A percentile compares a stretch with the other conserved stretches of the same genome.
Conservation (phyloP, 2,113 vertebrate species). For the Hippopotamus amphibius region DNA sequence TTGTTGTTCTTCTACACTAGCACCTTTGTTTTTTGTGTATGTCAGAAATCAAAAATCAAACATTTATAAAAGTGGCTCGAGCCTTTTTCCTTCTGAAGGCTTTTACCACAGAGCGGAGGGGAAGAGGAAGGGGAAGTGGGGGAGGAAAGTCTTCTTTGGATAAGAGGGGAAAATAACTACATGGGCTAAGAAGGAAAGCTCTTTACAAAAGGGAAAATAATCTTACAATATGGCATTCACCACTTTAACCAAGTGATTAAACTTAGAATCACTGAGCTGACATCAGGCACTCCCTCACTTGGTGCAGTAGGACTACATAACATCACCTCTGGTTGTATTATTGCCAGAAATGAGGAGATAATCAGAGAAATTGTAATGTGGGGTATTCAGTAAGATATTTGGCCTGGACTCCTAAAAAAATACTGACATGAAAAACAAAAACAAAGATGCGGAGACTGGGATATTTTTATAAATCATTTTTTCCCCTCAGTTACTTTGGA, state of each 20-base stretch:
- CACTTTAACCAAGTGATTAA: slow-evolving; percentile 9
- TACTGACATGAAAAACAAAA: neutral
- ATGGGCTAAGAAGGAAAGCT: neutral
- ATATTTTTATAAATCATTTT: neutral
- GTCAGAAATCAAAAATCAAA: slow-evolving; percentile 6
- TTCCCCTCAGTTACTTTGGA: neutral
- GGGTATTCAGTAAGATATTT: neutral
- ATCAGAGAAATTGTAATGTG: neutral
- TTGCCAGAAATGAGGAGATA: slow-evolving; percentile 25
- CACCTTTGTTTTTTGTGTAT: neutral
- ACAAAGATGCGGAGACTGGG: neutral
- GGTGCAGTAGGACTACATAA: neutral
- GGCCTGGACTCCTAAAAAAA: neutral
- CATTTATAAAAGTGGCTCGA: slow-evolving; percentile 3
- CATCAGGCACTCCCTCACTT: neutral
- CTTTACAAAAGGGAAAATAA: neutral
- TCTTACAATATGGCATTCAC: neutral
- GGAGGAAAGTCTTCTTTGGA: neutral
- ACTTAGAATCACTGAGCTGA: neutral
- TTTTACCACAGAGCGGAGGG: neutral
- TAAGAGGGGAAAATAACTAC: neutral
- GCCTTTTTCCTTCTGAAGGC: neutral
- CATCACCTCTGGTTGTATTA: neutral
- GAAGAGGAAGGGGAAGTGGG: neutral
- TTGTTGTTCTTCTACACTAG: neutral